Conservation (phyloP, 2,888 invertebrate genomes). For the Aphodius granarius region DNA sequence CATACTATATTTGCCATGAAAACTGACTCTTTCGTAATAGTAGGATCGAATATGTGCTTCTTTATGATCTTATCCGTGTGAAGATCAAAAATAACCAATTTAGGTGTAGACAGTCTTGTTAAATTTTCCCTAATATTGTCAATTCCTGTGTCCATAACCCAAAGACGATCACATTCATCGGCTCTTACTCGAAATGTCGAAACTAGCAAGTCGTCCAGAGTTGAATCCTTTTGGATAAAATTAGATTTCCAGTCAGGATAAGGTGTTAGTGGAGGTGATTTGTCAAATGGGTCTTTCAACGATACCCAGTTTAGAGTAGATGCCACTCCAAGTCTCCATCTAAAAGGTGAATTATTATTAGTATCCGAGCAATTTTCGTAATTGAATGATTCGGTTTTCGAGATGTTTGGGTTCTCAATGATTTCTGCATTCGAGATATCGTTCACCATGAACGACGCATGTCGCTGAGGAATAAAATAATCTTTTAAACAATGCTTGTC, state of each 20-base stretch:
- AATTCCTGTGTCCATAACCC: conserved; percentile 78
- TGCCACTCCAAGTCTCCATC: conserved; percentile 69
- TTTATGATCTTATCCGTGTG: conserved; percentile 58
- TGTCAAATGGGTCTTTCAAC: conserved; percentile 57
- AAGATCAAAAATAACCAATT: conserved; percentile 72
- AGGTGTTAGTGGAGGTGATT: conserved; percentile 73
- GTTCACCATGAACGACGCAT: no score
- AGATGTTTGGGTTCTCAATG: no score
- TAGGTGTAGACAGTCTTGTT: conserved; percentile 59
- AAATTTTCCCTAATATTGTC: conserved; percentile 60
- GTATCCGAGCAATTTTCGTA: no score
- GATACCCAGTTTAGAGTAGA: conserved; percentile 70
- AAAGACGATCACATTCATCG: conserved; percentile 75
- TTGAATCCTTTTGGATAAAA: conserved; percentile 54
- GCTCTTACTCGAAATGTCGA: conserved; percentile 75
- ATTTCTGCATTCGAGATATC: no score
- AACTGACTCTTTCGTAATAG: conserved; percentile 73
- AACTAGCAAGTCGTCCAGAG: conserved; percentile 56
- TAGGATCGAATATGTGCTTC: conserved; percentile 72
- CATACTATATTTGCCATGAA: conserved; percentile 55
- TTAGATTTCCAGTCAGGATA: conserved; percentile 82
- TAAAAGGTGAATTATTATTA: conserved; percentile 44
- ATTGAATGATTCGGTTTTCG: no score
- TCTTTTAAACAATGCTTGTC: no score
- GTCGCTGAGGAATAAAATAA: no score